These are phyloP conservation scores for Schizothorax lantsangensis DNA, from an alignment of 2,797 vertebrate genomes.

Conservation along the genomic window DNA sequence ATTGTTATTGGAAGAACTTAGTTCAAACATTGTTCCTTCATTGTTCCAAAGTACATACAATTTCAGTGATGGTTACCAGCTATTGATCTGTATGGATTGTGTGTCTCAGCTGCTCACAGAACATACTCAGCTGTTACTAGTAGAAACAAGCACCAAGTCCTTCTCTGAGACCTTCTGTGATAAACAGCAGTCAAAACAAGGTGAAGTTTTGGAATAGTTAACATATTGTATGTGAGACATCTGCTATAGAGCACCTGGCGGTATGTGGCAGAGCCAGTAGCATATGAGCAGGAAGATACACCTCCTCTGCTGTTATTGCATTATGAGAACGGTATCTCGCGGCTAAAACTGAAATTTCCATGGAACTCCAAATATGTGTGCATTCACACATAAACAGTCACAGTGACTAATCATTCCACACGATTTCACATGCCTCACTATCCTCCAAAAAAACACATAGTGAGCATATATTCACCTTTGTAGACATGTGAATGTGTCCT, in stretches of 20 bases:
- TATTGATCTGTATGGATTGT: conserved; percentile 11
- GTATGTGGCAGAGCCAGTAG: conserved; percentile 3
- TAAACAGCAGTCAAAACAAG: conserved; percentile 43
- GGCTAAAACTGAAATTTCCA: conserved; percentile 16
- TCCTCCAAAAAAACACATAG: background rate
- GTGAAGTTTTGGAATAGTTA: conserved; percentile 62
- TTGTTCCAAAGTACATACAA: background rate
- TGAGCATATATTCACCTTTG: background rate
- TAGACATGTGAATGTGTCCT: background rate
- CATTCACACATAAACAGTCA: conserved; percentile 31
- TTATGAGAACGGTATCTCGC: conserved; percentile 19
- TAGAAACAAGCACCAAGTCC: conserved; percentile 7
- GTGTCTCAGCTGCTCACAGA: background rate
- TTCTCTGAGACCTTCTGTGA: conserved; percentile 11
- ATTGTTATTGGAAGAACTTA: background rate
- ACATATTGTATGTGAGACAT: conserved; percentile 38
- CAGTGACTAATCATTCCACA: conserved; percentile 31
- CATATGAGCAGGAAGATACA: background rate
- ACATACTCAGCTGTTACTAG: conserved; percentile 38
- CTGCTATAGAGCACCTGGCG: background rate
- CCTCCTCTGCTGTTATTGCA: conserved; percentile 8
- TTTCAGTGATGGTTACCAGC: background rate
- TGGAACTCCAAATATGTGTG: conserved; percentile 46
- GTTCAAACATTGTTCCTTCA: background rate
- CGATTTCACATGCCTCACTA: background rate